Evolutionary conservation across 2,113 vertebrate species (phyloP), one percentile per base, ranked within the genome.

Genomic region (Caloenas nicobarica): DNA sequence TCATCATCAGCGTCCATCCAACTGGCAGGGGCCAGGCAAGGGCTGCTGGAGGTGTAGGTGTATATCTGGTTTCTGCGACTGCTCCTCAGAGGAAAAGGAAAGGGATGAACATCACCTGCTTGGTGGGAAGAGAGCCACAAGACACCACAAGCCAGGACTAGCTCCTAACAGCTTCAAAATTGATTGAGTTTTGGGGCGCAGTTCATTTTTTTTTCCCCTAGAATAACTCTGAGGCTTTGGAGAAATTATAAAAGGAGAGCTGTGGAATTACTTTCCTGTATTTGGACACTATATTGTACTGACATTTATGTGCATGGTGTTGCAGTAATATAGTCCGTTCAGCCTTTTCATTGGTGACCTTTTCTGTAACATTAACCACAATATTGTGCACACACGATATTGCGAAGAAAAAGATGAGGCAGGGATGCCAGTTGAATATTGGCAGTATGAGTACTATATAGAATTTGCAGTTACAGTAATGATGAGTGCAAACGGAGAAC

Each of bases 1-100:
- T 91, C 44, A 15, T 56, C 33, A 53, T 18, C 14, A 3, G 6
- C 5, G 0, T 58, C 25, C 3, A 2, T 38, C 46, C 0, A 0
- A 12, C 21, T 16, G n/a, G 33, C 70, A 48, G 42, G 31, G 34
- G 15, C 38, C 4, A 1, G 9, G 42, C 19, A 36, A 34, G 10
- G 26, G 31, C 85, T 89, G 31, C 64, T 16, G 31, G 42, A 46
- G 26, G 56, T 6, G 5, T 57, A 9, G 31, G 48, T 33, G 19
- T 28, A 8, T 4, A 4, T 54, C 65, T 70, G 33, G 24, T 61
- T 50, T 40, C 46, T 53, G 38, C 40, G 36, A 14, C 44, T 61
- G 17, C 69, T 93, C 7, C 69, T 66, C 31, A 16, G 61, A 71
- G 38, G 57, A 64, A 29, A 19, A 62, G n/a, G 26, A 73, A 62